phyloP scores from a whole-genome alignment of 30 jellyfish, hydroid and myxozoan genomes.

The Aurelia aurita region DNA sequence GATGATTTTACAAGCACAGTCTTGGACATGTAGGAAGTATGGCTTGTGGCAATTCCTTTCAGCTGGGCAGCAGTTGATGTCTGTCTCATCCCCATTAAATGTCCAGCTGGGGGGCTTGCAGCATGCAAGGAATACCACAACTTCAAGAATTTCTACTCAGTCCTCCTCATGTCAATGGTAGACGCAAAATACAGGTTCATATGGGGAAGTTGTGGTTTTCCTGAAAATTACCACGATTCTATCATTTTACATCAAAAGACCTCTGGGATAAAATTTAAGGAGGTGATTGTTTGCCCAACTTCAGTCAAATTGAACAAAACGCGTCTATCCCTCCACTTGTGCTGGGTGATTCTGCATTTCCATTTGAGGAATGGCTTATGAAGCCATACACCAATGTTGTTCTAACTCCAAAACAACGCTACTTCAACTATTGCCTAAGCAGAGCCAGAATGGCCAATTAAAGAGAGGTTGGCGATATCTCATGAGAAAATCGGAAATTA shows the following conservation, averaged over 20 bases:
- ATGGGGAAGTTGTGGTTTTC: too few relatives aligned
- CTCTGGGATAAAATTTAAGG: background rate
- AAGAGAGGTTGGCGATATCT: constrained; percentile 19
- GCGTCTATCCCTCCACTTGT: background rate
- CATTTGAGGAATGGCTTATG: too few relatives aligned
- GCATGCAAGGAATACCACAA: background rate
- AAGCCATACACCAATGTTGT: too few relatives aligned
- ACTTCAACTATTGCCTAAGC: too few relatives aligned
- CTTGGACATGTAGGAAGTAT: constrained; percentile 2
- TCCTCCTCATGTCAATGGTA: too few relatives aligned
- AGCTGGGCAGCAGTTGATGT: too few relatives aligned
- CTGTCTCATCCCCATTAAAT: constrained; percentile 22
- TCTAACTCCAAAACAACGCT: too few relatives aligned
- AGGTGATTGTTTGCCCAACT: background rate
- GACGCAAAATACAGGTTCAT: too few relatives aligned
- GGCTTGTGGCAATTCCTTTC: constrained; percentile 17
- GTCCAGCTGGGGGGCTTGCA: constrained; percentile 18
- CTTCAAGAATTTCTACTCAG: too few relatives aligned
- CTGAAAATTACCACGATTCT: too few relatives aligned
- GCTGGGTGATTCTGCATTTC: too few relatives aligned
- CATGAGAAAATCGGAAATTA: background rate
- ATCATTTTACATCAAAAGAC: too few relatives aligned
- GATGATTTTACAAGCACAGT: background rate
- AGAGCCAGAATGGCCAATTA: constrained; percentile 28
- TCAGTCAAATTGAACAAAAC: background rate